These are phyloP conservation scores for Zeugodacus cucurbitae DNA, from an alignment of 1,140 invertebrate genomes.

Conservation along the genomic window DNA sequence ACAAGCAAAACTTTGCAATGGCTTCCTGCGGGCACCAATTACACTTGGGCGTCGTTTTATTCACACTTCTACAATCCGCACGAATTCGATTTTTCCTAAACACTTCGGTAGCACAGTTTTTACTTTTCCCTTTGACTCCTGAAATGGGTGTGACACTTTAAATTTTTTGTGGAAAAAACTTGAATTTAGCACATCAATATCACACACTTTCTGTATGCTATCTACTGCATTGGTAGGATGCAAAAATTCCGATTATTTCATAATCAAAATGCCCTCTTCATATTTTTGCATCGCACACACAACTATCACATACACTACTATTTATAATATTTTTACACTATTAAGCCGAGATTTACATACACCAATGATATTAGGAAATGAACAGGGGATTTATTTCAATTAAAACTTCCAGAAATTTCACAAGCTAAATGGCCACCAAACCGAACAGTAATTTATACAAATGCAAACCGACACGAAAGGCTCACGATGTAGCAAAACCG, in stretches of 20 bases:
- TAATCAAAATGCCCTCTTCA: neutral
- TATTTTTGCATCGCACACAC: neutral
- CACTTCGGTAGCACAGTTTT: slow-evolving; percentile 43
- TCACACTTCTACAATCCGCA: slow-evolving; percentile 45
- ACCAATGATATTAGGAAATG: neutral
- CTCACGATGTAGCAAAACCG: slow-evolving; percentile 1
- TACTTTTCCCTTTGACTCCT: neutral
- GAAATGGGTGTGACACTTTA: neutral
- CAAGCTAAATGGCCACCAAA: neutral
- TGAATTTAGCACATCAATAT: neutral
- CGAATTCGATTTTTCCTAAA: slow-evolving; percentile 50
- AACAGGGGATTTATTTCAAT: neutral
- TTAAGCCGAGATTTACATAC: neutral
- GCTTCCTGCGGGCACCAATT: neutral
- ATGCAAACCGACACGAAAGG: neutral
- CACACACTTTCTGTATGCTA: neutral
- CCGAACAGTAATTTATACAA: neutral
- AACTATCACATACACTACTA: neutral
- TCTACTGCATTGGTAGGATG: neutral
- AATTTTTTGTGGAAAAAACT: neutral
- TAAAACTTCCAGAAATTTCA: slow-evolving; percentile 28
- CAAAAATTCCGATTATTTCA: neutral
- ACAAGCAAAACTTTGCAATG: neutral
- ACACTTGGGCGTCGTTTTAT: neutral
- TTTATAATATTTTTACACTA: neutral